Evolutionary conservation across 2,797 vertebrate genomes (phyloP), one percentile per base, ranked within the genome.

Genomic region (Agapornis canus): DNA sequence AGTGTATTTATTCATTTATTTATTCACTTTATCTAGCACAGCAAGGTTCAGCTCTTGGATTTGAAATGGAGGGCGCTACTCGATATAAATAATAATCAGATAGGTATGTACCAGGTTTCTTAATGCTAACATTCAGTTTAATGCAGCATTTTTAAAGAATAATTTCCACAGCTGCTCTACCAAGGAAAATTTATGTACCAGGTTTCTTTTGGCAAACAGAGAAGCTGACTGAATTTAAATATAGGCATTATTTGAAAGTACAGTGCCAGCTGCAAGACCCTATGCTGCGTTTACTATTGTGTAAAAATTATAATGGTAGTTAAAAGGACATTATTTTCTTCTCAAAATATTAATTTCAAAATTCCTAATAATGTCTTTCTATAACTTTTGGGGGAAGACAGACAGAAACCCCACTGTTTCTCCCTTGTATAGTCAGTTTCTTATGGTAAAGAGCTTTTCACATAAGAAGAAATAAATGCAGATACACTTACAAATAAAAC

Each of bases 21-120:
- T 70, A 16, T 70, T 42, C 6, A 2, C 22, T 79, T 82, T n/a
- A 43, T 40, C 52, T 61, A 51, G 27, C 84, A 39, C 69, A 79
- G 65, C 0, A 0, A 83, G 25, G 31, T 73, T 82, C 76, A 78
- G 49, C 84, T 69, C 27, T 78, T 81, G 65, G 29, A 35, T 92
- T 83, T 83, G 73, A 86, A 83, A 76, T 37, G 32, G 45, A 80
- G 76, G 60, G 43, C 71, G 72, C 59, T 86, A 7, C 31, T 92
- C 54, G 37, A 84, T 84, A 45, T 39, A 90, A 90, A 76, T 93
- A 93, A 63, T 86, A 85, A 89, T 82, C 71, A 92, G 40, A 77
- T 65, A 45, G 48, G 40, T 82, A 5, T 71, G 48, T 60, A 66
- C 54, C 66, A 52, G 51, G 13, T 79, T 92, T 87, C 75, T 91